Evolutionary conservation across 2,797 vertebrate genomes (phyloP).

Genomic region (Anas capensis): DNA sequence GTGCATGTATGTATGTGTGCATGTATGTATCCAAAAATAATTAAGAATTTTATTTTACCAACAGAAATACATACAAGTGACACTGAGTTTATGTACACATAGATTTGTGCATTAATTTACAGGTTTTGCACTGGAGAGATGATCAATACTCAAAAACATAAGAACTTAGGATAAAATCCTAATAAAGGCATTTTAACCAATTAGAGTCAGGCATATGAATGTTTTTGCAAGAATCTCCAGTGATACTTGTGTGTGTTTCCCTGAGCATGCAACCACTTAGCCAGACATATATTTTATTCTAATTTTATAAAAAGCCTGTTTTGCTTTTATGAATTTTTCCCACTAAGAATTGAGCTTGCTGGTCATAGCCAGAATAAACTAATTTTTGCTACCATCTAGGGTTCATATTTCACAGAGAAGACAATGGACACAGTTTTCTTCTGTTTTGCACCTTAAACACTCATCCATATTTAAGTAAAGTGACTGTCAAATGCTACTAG

Average conservation of each 20-base stretch:
- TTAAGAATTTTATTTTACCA: not conserved
- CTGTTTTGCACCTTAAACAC: not conserved
- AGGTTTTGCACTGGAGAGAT: not conserved
- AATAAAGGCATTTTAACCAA: not conserved
- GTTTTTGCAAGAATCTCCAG: not conserved
- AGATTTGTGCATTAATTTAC: not conserved
- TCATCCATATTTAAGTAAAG: constrained; percentile 10
- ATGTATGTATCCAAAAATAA: not conserved
- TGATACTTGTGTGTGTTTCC: not conserved
- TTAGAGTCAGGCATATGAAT: not conserved
- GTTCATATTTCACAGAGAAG: not conserved
- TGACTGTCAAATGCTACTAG: not conserved
- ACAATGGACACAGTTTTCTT: not conserved
- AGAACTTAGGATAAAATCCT: not conserved
- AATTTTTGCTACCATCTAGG: not conserved
- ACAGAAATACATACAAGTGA: not conserved
- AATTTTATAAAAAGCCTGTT: not conserved
- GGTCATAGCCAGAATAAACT: not conserved
- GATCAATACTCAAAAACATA: not conserved
- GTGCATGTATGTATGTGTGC: not conserved
- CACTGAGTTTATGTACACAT: not conserved
- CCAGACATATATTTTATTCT: not conserved
- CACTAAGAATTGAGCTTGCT: not conserved
- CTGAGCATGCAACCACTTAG: not conserved
- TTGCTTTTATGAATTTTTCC: not conserved